These are phyloP conservation scores for Trypoxylus dichotomus DNA, from an alignment of 1,140 invertebrate species.

Conservation along the genomic window DNA sequence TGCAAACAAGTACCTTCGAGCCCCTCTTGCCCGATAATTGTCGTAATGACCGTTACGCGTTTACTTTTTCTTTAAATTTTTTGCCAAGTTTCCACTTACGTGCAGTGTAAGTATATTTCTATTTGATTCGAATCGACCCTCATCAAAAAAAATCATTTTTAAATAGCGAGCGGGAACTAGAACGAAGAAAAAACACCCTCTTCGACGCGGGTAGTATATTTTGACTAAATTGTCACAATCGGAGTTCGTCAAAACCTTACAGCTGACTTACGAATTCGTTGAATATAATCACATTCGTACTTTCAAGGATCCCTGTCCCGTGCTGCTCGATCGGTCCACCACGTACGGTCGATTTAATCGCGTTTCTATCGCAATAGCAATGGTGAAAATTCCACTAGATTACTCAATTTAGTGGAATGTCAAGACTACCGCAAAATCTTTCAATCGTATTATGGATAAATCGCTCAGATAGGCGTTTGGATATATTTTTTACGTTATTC, in stretches of 20 bases:
- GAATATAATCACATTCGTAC: background rate
- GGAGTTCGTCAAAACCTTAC: background rate
- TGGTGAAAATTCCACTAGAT: background rate
- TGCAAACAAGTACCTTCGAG: background rate
- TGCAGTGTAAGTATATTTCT: too few relatives aligned
- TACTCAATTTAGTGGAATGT: background rate
- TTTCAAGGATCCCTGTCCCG: background rate
- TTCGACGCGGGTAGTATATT: background rate
- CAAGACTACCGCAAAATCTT: background rate
- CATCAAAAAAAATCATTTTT: background rate
- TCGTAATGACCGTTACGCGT: background rate
- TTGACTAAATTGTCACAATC: slow-evolving; percentile 1
- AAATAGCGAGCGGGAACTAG: background rate
- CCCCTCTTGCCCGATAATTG: background rate
- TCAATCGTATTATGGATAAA: too few relatives aligned
- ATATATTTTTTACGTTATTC: too few relatives aligned
- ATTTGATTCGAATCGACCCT: background rate
- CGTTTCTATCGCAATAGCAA: background rate
- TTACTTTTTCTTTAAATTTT: too few relatives aligned
- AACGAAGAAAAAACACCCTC: too few relatives aligned
- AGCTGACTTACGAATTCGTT: background rate
- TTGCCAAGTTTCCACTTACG: background rate
- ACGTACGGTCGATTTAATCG: background rate
- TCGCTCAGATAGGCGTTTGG: too few relatives aligned
- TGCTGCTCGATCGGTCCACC: background rate